Base-by-base conservation (phyloP, 2,888 invertebrate genomes). In the Archips xylosteana region DNA sequence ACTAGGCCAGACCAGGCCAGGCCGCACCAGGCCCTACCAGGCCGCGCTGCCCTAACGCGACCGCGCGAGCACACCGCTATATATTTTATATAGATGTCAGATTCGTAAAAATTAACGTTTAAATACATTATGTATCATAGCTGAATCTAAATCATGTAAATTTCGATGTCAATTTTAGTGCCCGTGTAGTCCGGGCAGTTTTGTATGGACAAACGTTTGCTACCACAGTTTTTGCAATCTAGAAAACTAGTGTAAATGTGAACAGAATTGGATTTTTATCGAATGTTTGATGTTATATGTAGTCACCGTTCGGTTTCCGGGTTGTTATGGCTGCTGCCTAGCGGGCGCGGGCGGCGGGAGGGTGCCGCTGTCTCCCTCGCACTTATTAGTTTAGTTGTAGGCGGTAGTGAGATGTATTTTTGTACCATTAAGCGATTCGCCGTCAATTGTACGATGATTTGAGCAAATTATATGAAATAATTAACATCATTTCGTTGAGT, bases 151-250 rank as follows among this genome's bases (percentile, higher is more conserved):
- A 87, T 90, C 87, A 86, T 93, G 91, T 92, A 92, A 90, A 90
- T 89, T 89, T 93, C 89, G 91, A 93, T 93, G 94, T 94, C 94
- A 94, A 94, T 94, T 94, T 89, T 94, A 92, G 92, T 77, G 85
- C 85, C 82, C 88, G 87, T 84, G 82, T 87, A 89, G 89, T 76
- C 81, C 86, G 91, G 82, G 83, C 80, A 78, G 79, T 82, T 89
- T 92, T 92, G 88, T 92, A 92, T 87, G 86, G 82, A 83, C 62
- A 76, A 79, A 78, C 76, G 80, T 92, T 92, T 92, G 93, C 92
- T 93, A 91, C 87, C 87, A 92, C 88, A 87, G 85, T 88, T 90
- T 92, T 92, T 92, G 91, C 92, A 90, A 86, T 87, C 83, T 87
- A 78, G 84, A 78, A 82, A 78, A 82, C 88, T 89, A 88, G 84